Conservation (phyloP, 2,797 vertebrate genomes). For the Crenuchus spilurus region DNA sequence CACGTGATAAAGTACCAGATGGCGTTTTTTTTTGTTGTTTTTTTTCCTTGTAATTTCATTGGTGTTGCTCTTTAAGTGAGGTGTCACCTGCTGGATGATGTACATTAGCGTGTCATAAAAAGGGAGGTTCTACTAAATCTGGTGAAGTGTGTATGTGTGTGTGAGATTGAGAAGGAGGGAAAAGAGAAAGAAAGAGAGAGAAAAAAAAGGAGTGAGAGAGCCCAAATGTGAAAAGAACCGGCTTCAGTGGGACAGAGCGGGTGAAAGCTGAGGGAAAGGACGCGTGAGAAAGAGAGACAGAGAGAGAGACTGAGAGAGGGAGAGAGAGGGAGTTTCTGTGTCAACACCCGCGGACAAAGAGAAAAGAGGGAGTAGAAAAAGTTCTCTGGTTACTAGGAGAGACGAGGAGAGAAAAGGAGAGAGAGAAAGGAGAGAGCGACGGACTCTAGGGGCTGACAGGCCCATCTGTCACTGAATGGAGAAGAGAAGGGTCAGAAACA, state of each 20-base stretch:
- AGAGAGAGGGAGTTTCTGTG: constrained; percentile 20
- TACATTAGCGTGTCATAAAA: too few relatives aligned
- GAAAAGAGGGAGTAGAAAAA: constrained; percentile 42
- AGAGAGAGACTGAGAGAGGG: constrained; percentile 11
- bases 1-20: background rate
- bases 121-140: background rate
- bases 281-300: constrained; percentile 9
- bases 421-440: constrained; percentile 34
- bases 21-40: background rate
- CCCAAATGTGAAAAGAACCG: background rate
- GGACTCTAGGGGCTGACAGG: constrained; percentile 50
- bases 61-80: background rate
- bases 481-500: constrained; percentile 48
- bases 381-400: constrained; percentile 54
- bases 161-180: background rate
- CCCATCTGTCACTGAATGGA: constrained; percentile 54
- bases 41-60: background rate
- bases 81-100: background rate
- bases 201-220: constrained; percentile 31
- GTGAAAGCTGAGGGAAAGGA: background rate
- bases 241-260: background rate
- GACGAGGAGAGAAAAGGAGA: constrained; percentile 35
- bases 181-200: constrained; percentile 15
- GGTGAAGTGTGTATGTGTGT: background rate
- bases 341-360: constrained; percentile 38